Conservation (phyloP, 2,888 invertebrate species). For the Cheilosia pagana region DNA sequence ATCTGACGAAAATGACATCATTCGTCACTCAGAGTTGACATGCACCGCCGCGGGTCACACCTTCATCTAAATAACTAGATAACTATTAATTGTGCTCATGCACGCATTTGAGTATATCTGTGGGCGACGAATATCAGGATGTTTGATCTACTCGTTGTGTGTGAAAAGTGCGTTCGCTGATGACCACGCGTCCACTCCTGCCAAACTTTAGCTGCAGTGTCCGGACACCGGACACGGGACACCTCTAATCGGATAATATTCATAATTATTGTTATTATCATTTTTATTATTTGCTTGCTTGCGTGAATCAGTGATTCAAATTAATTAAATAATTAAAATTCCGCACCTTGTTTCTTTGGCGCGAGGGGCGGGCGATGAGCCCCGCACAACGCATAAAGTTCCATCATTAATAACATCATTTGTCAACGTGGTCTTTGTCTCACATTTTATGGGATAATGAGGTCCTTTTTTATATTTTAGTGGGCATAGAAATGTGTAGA, state of each 20-base stretch:
- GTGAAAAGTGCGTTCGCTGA: constrained; percentile 39
- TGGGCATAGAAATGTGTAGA: constrained; percentile 1
- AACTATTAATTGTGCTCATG: constrained; percentile 67
- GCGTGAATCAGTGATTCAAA: constrained; percentile 75
- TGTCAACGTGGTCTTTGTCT: constrained; percentile 72
- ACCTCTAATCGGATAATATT: constrained; percentile 83
- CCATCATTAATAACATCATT: constrained; percentile 74
- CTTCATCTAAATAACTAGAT: constrained; percentile 71
- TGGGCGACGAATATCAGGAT: constrained; percentile 32
- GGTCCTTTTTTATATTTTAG: constrained; percentile 44
- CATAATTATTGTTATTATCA: constrained; percentile 84
- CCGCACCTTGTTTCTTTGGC: constrained; percentile 66
- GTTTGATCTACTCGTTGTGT: constrained; percentile 33
- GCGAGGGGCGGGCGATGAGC: constrained; percentile 12
- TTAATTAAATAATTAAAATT: constrained; percentile 75
- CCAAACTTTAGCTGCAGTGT: background rate
- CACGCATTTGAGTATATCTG: constrained; percentile 58
- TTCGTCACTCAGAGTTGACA: constrained; percentile 71
- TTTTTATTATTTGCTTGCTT: constrained; percentile 79
- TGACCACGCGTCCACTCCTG: constrained; percentile 31
- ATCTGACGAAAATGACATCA: constrained; percentile 71
- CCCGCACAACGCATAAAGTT: constrained; percentile 64
- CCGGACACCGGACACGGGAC: constrained; percentile 22
- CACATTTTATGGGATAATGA: constrained; percentile 73
- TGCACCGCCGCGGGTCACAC: constrained; percentile 67